Conservation (phyloP, 2,888 invertebrate genomes). For the Ophion obscuratus region DNA sequence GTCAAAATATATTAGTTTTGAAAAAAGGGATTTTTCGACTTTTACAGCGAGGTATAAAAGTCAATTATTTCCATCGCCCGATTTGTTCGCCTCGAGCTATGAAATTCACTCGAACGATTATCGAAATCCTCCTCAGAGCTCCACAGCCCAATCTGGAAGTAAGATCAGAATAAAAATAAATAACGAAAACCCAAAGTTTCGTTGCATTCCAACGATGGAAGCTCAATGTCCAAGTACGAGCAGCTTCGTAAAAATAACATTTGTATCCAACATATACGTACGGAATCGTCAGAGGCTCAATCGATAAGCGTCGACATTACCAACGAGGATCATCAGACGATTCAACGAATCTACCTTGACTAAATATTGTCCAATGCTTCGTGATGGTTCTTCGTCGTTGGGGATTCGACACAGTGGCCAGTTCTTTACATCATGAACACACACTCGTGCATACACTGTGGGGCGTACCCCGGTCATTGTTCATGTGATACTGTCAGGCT, state of each 20-base stretch:
- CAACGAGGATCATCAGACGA: constrained; percentile 64
- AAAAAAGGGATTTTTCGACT: no score
- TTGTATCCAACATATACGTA: not conserved
- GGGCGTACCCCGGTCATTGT: not conserved
- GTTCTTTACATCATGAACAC: not conserved
- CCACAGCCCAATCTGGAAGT: not conserved
- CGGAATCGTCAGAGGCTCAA: constrained; percentile 39
- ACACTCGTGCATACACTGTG: not conserved
- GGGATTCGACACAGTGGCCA: constrained; percentile 53
- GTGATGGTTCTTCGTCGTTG: constrained; percentile 19
- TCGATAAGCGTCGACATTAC: constrained; percentile 65
- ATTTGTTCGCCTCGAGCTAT: not conserved
- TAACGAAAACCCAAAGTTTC: not conserved
- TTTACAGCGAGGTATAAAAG: not conserved
- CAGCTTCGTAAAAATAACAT: not conserved
- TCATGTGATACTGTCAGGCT: constrained; percentile 11
- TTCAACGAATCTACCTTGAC: constrained; percentile 55
- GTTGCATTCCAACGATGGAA: not conserved
- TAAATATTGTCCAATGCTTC: constrained; percentile 65
- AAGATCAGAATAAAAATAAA: not conserved
- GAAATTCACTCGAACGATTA: not conserved
- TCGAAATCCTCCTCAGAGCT: not conserved
- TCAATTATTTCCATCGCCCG: not conserved
- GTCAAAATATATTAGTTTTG: no score
- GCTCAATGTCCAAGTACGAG: not conserved